Percentiles rank a stretch among this genome's conserved stretches.
Evolutionary conservation across 2,888 invertebrate genomes (phyloP).

Genomic region (Drosophila mulleri): DNA sequence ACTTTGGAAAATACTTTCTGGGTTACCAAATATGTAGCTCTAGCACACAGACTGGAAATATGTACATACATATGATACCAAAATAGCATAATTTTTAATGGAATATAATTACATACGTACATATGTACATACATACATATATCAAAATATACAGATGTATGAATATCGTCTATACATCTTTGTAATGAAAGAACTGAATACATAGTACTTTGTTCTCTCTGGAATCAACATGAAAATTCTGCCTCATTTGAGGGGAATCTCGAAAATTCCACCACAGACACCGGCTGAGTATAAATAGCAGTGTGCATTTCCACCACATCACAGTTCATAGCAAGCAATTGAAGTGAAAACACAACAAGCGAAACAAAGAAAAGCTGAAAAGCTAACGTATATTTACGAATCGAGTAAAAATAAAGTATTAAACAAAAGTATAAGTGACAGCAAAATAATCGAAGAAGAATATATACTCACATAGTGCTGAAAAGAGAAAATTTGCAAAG

Average conservation of each 20-base stretch:
- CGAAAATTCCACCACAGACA: slow-evolving; percentile 39
- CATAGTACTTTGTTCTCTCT: too few relatives aligned
- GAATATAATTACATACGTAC: too few relatives aligned
- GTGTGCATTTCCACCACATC: slow-evolving; percentile 12
- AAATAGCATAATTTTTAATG: too few relatives aligned
- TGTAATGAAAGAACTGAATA: too few relatives aligned
- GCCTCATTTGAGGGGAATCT: slow-evolving; percentile 15
- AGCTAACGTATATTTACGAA: neutral
- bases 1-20: too few relatives aligned
- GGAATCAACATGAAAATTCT: slow-evolving; percentile 22
- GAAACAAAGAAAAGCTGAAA: slow-evolving; percentile 6
- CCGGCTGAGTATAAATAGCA: slow-evolving; percentile 53
- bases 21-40: too few relatives aligned
- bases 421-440: neutral
- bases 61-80: too few relatives aligned
- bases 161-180: too few relatives aligned
- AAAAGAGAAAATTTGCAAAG: neutral
- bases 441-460: neutral
- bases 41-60: too few relatives aligned
- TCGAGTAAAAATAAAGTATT: neutral
- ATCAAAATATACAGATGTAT: too few relatives aligned
- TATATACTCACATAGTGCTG: neutral
- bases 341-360: slow-evolving; percentile 15
- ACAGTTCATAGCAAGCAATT: slow-evolving; percentile 45
- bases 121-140: too few relatives aligned